Evolutionary conservation across 2,888 invertebrate genomes (phyloP), one percentile per base, ranked within the genome.

Genomic region (Papilio gigon): DNA sequence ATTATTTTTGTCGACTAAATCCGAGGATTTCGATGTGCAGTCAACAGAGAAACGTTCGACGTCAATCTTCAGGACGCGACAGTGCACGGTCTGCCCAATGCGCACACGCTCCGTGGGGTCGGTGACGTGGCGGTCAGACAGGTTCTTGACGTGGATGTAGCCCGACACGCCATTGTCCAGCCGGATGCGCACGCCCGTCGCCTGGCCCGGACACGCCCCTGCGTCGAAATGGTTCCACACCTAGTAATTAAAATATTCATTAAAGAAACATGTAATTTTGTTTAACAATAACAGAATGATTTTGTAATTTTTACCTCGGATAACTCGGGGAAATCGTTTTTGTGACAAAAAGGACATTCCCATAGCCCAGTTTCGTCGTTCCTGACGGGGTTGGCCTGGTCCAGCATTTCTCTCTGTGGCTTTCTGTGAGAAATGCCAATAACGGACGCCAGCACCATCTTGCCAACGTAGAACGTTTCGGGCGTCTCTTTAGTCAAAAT

Each of bases 201-300:
- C 97, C 84, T 98, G 97, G 0, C 99, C 99, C 0, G 98, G 98
- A 88, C 99, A 99, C 1, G 96, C 95, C 33, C 97, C 97, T 0
- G 97, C 97, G 87, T 99, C 99, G 91, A 99, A 99, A 87, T 99
- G 99, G 88, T 97, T 98, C 99, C 99, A 99, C 60, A 99, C 98
- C 92, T 92, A 65, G 12, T 60, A 56, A 22, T 11, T 14, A 44
- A 30, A 27, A 56, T 9, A 17, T 40, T 4, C 14, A 37, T 37
- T 2, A n/a, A n/a, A n/a, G n/a, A 35, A 35, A 35, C 35, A 1
- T 35, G 35, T 17, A n/a, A 12, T 37, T 35, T 37, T 37, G 4
- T 4, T 37, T 0, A 62, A 40, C 42, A 67, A 37, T 14, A 8
- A 20, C 25, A 30, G 6, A 44, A 37, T 35, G 30, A 66, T n/a